phyloP scores from a whole-genome alignment of 1,140 invertebrate genomes.

The Drosophila gunungcola region DNA sequence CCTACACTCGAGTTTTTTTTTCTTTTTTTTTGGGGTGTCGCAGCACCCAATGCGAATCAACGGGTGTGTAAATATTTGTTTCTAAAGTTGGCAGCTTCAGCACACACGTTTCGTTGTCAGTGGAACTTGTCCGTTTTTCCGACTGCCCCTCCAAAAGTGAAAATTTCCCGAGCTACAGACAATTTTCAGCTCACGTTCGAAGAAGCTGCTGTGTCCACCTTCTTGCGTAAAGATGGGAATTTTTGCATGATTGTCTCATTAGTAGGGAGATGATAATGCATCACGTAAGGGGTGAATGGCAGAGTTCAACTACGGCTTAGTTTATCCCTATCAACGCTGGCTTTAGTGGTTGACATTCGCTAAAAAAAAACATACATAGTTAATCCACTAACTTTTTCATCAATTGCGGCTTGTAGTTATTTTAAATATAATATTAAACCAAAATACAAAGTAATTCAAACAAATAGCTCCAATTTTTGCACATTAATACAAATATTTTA shows the following conservation, averaged over 20 bases:
- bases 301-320: too few relatives aligned
- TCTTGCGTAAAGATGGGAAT: neutral
- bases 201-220: constrained; percentile 8
- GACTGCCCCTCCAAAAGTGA: neutral
- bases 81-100: constrained; percentile 61
- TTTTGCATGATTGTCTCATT: constrained; percentile 35
- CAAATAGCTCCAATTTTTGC: too few relatives aligned
- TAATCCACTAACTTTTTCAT: too few relatives aligned
- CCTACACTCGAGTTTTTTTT: neutral
- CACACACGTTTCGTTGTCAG: constrained; percentile 44
- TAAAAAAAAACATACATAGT: too few relatives aligned
- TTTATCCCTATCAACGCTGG: neutral
- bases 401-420: too few relatives aligned
- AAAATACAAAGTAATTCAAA: too few relatives aligned
- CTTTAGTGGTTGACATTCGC: too few relatives aligned
- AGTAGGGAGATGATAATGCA: constrained; percentile 1
- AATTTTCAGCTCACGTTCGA: constrained; percentile 26
- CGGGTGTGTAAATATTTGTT: constrained; percentile 71
- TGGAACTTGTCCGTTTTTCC: constrained; percentile 7
- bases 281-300: neutral
- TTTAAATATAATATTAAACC: too few relatives aligned
- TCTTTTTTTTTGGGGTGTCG: constrained; percentile 9
- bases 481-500: too few relatives aligned
- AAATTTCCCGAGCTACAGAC: constrained; percentile 3
- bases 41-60: constrained; percentile 16